These are phyloP conservation scores for Hirtodrosophila alboralis DNA, from an alignment of 2,888 invertebrate species.

Conservation along the genomic window DNA sequence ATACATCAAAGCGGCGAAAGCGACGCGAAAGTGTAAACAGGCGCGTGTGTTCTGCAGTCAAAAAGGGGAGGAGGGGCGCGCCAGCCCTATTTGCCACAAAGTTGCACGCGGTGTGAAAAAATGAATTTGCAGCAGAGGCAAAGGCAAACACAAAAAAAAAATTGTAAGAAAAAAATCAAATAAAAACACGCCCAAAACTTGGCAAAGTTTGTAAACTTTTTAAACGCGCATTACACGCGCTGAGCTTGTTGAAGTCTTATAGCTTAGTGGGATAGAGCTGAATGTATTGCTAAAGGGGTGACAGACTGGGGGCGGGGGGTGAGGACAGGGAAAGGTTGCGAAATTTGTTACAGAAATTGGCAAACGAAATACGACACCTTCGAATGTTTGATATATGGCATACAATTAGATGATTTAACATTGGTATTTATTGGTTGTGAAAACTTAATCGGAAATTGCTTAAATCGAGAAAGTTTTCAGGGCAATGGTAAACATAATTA, in stretches of 20 bases:
- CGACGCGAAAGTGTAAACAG: slow-evolving; percentile 74
- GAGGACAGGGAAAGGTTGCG: neutral
- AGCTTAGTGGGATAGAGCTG: slow-evolving; percentile 42
- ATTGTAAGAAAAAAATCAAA: slow-evolving; percentile 28
- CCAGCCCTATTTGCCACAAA: slow-evolving; percentile 36
- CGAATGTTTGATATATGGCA: slow-evolving; percentile 35
- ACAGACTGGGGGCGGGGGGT: neutral
- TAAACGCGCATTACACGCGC: slow-evolving; percentile 78
- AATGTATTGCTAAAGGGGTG: slow-evolving; percentile 2
- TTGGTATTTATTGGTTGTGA: too few relatives aligned
- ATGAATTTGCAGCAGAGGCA: slow-evolving; percentile 56
- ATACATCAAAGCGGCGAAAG: slow-evolving; percentile 68
- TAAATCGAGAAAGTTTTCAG: too few relatives aligned
- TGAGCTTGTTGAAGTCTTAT: slow-evolving; percentile 66
- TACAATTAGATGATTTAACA: slow-evolving; percentile 2
- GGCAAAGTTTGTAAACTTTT: slow-evolving; percentile 76
- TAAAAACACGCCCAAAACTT: slow-evolving; percentile 56
- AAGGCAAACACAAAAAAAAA: slow-evolving; percentile 15
- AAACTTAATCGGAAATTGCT: too few relatives aligned
- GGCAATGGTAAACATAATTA: too few relatives aligned
- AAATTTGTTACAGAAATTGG: slow-evolving; percentile 48
- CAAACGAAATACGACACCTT: slow-evolving; percentile 25
- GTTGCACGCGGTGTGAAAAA: slow-evolving; percentile 61
- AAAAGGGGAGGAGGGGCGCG: slow-evolving; percentile 50
- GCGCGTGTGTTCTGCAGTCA: slow-evolving; percentile 56